Base-by-base conservation (phyloP, 2,113 vertebrate genomes). In the Ellobius talpinus region DNA sequence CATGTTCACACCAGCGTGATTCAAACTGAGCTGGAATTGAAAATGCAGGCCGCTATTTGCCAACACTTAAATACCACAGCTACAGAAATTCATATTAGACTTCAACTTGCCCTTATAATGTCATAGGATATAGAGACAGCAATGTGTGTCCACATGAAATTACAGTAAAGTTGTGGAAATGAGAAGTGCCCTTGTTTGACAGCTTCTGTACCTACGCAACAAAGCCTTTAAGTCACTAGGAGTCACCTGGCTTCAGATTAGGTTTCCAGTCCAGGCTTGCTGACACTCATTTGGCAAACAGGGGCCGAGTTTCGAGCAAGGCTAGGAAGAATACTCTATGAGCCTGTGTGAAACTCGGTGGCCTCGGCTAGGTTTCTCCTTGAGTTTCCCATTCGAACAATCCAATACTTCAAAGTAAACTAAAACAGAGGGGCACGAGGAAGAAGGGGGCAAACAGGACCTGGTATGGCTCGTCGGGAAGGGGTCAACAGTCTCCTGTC, bases 1-100 rank as follows among this genome's bases (percentile, higher is more conserved):
- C 96, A 94, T 94, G 96, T 98, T 98, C 97, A 97, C 95, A 97
- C 95, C 94, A 89, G 78, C 89, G 14, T 84, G 90, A 92, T 89
- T 97, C 96, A 96, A 81, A 74, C 90, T 88, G 78, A 47, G 92
- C 70, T 86, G 96, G 90, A 73, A 91, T 70, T 93, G 93, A 91
- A 98, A 95, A 95, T 63, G 78, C 72, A 97, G 89, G 65, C 91
- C 95, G 65, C 90, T 89, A 65, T 61, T 96, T 97, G 91, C 96
- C 92, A 87, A 42, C 17, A 33, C 81, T 95, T 82, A 91, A 95
- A 96, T 31, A 97, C 77, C 50, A 91, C 76, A 55, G 68, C 84
- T 45, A 95, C 97, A 98, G 98, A 97, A 94, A 92, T 66, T 92
- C 94, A 26, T 55, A 17, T 74, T 90, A 95, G 93, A 79, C 31